phyloP scores from a whole-genome alignment of 1,140 invertebrate species.

The Choristoneura fumiferana region DNA sequence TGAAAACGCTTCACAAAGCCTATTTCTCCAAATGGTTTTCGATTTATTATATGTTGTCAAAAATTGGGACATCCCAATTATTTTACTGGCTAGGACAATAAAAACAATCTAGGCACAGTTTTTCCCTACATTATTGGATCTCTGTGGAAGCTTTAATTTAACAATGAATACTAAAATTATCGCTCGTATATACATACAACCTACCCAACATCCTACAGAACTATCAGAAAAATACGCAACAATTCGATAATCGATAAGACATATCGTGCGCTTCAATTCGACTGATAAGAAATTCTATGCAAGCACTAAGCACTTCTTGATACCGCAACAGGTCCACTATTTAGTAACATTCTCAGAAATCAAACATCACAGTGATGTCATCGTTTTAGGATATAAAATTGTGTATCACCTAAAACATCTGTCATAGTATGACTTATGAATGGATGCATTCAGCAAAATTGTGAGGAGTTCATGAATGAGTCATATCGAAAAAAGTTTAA shows the following conservation, averaged over 20 bases:
- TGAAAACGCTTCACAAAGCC: too few relatives aligned
- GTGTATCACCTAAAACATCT: not conserved
- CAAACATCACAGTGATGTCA: not conserved
- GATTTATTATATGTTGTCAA: too few relatives aligned
- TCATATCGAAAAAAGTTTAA: slow-evolving; percentile 6
- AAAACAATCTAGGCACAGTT: too few relatives aligned
- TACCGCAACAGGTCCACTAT: not conserved
- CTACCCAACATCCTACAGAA: too few relatives aligned
- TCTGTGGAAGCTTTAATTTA: too few relatives aligned
- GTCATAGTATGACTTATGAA: not conserved
- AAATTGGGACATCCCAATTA: too few relatives aligned
- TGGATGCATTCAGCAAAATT: not conserved
- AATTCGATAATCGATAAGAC: slow-evolving; percentile 9
- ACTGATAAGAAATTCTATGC: slow-evolving; percentile 9
- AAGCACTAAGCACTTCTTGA: not conserved
- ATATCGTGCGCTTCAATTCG: not conserved
- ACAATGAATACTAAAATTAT: too few relatives aligned
- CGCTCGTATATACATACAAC: too few relatives aligned
- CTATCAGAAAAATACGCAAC: not conserved
- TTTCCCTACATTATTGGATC: too few relatives aligned
- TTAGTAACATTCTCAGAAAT: slow-evolving; percentile 7
- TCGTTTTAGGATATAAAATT: not conserved
- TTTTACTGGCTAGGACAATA: too few relatives aligned
- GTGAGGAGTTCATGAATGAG: not conserved
- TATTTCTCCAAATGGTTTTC: too few relatives aligned